Conservation (phyloP, 2,113 vertebrate species). For the Gobius niger region DNA sequence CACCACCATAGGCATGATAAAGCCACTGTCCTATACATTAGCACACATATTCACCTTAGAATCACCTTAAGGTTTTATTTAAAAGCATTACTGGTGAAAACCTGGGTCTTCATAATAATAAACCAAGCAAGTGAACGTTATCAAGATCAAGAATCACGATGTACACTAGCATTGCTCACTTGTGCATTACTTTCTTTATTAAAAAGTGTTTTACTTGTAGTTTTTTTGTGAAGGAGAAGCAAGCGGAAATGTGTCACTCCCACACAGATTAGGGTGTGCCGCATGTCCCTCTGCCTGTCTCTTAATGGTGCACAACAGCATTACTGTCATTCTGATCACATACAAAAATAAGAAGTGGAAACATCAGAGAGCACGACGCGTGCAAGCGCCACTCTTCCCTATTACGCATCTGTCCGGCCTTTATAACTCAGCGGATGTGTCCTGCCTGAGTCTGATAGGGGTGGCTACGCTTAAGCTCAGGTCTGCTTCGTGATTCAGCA, state of each 20-base stretch:
- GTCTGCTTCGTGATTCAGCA: constrained; percentile 12
- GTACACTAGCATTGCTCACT: neutral
- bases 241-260: constrained; percentile 54
- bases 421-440: constrained; percentile 32
- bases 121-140: no score
- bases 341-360: constrained; percentile 34
- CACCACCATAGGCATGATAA: neutral
- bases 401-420: constrained; percentile 32
- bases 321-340: constrained; percentile 60
- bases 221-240: constrained; percentile 11
- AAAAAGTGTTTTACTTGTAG: constrained; percentile 3
- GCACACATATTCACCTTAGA: no score
- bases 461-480: constrained; percentile 22
- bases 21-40: neutral
- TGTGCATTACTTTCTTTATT: neutral
- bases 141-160: no score
- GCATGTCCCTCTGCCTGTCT: constrained; percentile 54
- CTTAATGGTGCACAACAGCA: constrained; percentile 55
- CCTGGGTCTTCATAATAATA: no score
- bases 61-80: no score
- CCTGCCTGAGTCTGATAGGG: constrained; percentile 36
- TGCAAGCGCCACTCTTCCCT: constrained; percentile 19
- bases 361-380: constrained; percentile 39
- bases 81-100: no score
- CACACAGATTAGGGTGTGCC: constrained; percentile 50